These are phyloP conservation scores for Chrysocyon brachyurus DNA, from an alignment of 2,797 vertebrate genomes.

Conservation along the genomic window DNA sequence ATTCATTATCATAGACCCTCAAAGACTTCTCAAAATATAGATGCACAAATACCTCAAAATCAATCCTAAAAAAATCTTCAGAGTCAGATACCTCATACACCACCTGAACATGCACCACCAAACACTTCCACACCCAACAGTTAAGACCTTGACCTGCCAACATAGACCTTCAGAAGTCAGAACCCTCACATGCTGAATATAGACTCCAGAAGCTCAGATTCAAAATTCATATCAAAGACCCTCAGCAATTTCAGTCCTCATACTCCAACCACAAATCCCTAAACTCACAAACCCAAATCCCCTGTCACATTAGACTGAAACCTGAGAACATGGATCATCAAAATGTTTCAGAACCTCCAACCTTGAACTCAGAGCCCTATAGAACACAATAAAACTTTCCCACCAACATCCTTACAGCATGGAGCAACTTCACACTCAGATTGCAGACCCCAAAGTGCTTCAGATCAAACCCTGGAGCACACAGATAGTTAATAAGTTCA, in stretches of 20 bases:
- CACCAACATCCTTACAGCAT: neutral
- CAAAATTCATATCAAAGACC: neutral
- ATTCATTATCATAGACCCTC: neutral
- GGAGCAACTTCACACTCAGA: neutral
- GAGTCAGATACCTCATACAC: neutral
- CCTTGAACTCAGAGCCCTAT: neutral
- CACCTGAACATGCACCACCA: neutral
- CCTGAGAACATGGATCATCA: neutral
- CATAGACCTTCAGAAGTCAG: neutral
- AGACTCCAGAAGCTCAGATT: neutral
- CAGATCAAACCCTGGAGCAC: neutral
- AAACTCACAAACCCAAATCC: neutral
- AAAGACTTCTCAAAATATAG: neutral
- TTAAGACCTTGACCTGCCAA: neutral
- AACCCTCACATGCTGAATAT: neutral
- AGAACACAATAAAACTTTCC: neutral
- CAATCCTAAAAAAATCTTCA: neutral
- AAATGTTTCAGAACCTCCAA: neutral
- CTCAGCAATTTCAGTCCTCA: neutral
- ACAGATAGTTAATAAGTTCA: neutral
- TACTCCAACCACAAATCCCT: neutral
- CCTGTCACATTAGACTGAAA: neutral
- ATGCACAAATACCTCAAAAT: neutral
- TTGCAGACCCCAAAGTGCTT: neutral
- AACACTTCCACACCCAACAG: neutral